Conservation (phyloP, 2,113 vertebrate genomes). For the Cervus canadensis region DNA sequence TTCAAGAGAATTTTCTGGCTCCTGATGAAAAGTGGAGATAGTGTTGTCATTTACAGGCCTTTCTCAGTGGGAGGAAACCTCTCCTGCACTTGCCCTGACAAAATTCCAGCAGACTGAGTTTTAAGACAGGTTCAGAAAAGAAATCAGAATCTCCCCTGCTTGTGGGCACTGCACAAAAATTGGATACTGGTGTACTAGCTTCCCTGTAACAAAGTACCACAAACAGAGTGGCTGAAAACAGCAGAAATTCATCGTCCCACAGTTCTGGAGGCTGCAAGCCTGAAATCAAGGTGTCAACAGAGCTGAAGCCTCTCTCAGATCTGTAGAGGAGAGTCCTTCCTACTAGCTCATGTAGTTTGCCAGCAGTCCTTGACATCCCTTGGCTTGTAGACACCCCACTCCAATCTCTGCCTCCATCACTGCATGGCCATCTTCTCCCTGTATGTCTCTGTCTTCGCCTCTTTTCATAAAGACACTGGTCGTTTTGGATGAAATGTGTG, state of each 20-base stretch:
- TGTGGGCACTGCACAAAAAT: not conserved
- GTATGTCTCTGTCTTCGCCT: not conserved
- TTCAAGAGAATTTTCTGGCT: conserved; percentile 51
- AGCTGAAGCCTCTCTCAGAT: rapidly evolving
- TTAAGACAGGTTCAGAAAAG: not conserved
- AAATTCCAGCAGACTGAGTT: conserved; percentile 8
- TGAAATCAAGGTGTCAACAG: not conserved
- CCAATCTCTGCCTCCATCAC: not conserved
- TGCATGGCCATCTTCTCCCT: not conserved
- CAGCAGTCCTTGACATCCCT: not conserved
- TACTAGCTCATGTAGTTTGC: not conserved
- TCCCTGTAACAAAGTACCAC: not conserved
- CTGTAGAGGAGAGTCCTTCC: not conserved
- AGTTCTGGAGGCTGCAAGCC: not conserved
- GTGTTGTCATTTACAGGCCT: conserved; percentile 44
- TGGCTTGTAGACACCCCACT: not conserved
- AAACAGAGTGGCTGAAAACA: not conserved
- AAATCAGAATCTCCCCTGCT: not conserved
- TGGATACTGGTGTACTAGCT: not conserved
- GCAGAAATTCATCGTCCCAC: not conserved
- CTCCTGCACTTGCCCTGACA: not conserved
- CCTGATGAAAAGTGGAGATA: conserved; percentile 53
- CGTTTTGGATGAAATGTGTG: not conserved
- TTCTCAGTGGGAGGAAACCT: conserved; percentile 17
- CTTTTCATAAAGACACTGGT: not conserved